These are phyloP conservation scores for Anastatus disparis DNA, from an alignment of 1,140 invertebrate genomes.

Conservation along the genomic window DNA sequence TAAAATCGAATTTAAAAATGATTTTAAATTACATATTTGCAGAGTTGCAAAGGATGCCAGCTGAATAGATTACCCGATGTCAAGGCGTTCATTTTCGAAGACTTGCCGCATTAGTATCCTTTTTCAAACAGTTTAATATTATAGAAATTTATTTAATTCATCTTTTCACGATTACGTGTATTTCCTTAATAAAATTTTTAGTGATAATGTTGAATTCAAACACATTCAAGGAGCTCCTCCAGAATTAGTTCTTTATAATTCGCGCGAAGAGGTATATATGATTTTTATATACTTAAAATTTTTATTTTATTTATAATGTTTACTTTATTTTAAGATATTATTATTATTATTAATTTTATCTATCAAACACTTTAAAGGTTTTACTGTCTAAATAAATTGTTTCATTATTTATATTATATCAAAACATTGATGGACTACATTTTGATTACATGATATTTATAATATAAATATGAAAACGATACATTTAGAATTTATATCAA, in stretches of 20 bases:
- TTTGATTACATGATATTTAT: no score
- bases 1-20: no score
- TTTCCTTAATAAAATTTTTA: conserved; percentile 53
- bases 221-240: conserved; percentile 76
- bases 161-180: no score
- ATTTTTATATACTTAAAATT: background rate
- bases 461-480: no score
- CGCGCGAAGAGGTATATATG: conserved; percentile 65
- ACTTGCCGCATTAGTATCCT: conserved; percentile 77
- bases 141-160: background rate
- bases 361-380: no score
- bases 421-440: no score
- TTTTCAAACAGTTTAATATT: no score
- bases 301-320: conserved; percentile 5
- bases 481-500: no score
- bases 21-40: no score
- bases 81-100: conserved; percentile 79
- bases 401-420: no score
- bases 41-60: conserved; percentile 83
- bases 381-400: no score
- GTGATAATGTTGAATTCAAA: conserved; percentile 74
- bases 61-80: conserved; percentile 79
- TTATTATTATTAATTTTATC: conserved; percentile 19
- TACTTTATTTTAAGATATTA: no score
- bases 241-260: conserved; percentile 73